Conservation (phyloP, 2,888 invertebrate genomes). For the Ernsta delagoae region DNA sequence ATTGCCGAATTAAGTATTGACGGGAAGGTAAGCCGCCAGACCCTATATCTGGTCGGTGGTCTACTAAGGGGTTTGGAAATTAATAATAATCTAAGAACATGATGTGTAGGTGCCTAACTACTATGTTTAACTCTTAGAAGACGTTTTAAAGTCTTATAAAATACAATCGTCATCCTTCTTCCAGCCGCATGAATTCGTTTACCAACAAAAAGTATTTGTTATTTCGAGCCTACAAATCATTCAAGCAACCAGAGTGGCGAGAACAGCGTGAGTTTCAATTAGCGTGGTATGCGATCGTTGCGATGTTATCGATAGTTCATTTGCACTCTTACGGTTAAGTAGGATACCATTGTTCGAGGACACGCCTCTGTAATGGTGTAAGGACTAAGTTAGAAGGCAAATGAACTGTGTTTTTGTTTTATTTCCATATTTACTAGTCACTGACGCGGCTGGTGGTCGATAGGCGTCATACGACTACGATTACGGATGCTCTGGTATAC, state of each 20-base stretch:
- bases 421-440: constrained; percentile 18
- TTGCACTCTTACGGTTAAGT: constrained; percentile 36
- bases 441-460: neutral
- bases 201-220: constrained; percentile 5
- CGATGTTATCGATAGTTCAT: constrained; percentile 32
- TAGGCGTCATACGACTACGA: too few species aligned
- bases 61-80: too few species aligned
- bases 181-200: neutral
- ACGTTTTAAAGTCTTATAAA: neutral
- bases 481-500: neutral
- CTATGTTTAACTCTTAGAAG: neutral
- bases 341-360: constrained; percentile 32
- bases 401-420: constrained; percentile 18
- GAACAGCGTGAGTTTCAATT: constrained; percentile 27
- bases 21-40: too few species aligned
- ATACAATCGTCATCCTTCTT: neutral
- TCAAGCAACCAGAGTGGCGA: constrained; percentile 4
- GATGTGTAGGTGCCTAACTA: neutral
- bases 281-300: constrained; percentile 28
- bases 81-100: too few species aligned
- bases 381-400: constrained; percentile 28
- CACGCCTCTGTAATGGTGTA: constrained; percentile 23
- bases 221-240: constrained; percentile 14
- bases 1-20: too few species aligned
- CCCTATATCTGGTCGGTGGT: too few species aligned